phyloP scores from a whole-genome alignment of 1,140 invertebrate species.

The Maconellicoccus hirsutus region DNA sequence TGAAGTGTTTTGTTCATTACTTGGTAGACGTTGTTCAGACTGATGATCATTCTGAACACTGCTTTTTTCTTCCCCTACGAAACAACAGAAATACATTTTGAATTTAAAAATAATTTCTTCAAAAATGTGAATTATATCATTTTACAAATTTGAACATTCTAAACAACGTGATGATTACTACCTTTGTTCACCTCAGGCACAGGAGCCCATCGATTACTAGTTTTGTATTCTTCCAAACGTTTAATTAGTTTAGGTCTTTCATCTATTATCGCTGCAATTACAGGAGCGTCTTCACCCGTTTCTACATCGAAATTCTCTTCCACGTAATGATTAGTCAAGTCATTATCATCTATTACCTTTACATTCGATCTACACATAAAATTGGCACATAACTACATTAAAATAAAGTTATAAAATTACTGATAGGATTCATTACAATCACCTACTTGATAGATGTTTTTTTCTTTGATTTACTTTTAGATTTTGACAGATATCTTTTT shows the following conservation, averaged over 20 bases:
- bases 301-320: constrained; percentile 44
- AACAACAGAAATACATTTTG: too few relatives aligned
- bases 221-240: constrained; percentile 48
- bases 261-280: constrained; percentile 80
- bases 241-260: constrained; percentile 60
- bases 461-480: constrained; percentile 31
- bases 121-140: too few relatives aligned
- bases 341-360: constrained; percentile 60
- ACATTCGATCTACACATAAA: neutral
- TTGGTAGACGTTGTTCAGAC: too few relatives aligned
- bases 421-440: constrained; percentile 34
- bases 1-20: too few relatives aligned
- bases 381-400: neutral
- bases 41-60: too few relatives aligned
- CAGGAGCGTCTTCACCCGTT: constrained; percentile 70
- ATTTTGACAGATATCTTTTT: constrained; percentile 38
- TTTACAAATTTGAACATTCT: neutral
- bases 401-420: constrained; percentile 2
- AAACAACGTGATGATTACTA: neutral
- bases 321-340: constrained; percentile 51
- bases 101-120: too few relatives aligned
- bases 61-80: too few relatives aligned
- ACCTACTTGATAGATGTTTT: constrained; percentile 47
- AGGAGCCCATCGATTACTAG: constrained; percentile 58
- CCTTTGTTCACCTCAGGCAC: constrained; percentile 35